A percentile compares a stretch with the other conserved stretches of the same genome.
phyloP scores from a whole-genome alignment of 2,797 vertebrate genomes.

The Parotocinclus haroldoi region DNA sequence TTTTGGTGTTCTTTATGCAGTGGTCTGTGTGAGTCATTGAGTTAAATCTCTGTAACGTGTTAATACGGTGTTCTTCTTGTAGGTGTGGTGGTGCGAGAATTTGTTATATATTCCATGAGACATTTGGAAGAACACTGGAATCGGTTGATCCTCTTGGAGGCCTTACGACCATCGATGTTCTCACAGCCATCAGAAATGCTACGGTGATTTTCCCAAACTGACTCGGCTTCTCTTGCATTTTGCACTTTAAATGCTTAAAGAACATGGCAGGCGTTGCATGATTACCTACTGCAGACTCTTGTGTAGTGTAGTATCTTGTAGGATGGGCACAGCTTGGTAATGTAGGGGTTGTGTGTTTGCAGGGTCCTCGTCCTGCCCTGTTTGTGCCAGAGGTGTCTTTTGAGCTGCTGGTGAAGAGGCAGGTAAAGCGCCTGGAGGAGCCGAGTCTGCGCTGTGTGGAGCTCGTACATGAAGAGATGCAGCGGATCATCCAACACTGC shows the following conservation, averaged over 20 bases:
- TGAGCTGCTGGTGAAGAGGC: constrained; percentile 79
- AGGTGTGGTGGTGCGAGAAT: constrained; percentile 81
- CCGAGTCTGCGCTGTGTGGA: constrained; percentile 80
- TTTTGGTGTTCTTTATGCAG: too few species aligned
- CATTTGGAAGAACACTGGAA: constrained; percentile 79
- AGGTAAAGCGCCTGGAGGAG: constrained; percentile 82
- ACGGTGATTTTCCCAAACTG: too few species aligned
- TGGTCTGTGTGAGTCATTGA: too few species aligned
- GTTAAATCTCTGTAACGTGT: too few species aligned
- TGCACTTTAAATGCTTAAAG: too few species aligned
- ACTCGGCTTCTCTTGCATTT: too few species aligned
- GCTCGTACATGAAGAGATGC: constrained; percentile 81
- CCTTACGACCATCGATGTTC: constrained; percentile 73
- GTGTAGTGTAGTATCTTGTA: too few species aligned
- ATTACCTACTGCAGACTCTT: too few species aligned
- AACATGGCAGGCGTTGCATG: too few species aligned
- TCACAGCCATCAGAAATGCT: constrained; percentile 79
- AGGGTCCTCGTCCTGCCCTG: constrained; percentile 78
- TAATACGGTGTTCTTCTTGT: constrained; percentile 6
- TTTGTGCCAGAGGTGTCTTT: constrained; percentile 82
- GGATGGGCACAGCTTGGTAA: constrained; percentile 22
- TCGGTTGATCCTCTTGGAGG: constrained; percentile 79
- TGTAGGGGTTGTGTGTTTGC: constrained; percentile 8
- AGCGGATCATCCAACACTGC: constrained; percentile 83
- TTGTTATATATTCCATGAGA: constrained; percentile 85